Evolutionary conservation across 2,797 vertebrate genomes (phyloP), one percentile per base, ranked within the genome.

Genomic region (Thaleichthys pacificus): DNA sequence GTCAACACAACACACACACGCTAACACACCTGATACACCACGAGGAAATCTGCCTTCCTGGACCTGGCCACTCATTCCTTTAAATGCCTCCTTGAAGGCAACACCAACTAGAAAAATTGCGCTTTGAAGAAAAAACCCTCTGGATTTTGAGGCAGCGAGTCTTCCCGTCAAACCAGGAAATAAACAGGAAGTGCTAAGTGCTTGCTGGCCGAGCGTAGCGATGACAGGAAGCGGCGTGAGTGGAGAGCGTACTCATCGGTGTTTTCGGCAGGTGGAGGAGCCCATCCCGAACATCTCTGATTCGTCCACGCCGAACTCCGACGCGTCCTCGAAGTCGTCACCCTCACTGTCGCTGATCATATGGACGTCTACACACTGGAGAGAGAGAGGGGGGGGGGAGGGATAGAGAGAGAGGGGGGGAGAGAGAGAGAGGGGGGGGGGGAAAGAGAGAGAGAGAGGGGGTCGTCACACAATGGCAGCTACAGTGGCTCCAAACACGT

Each of bases 301-400:
- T 86, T 99, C 98, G 58, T 99, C 98, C 75, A 99, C 97, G 71
- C 97, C 97, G 86, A 99, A 99, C 88, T 99, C 98, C 62, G 98
- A 95, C 54, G 97, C 96, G 79, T 99, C 97, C 87, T 99, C 98
- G 84, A 97, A 99, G 87, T 99, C 98, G 82, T 99, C 98, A 30
- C 96, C 96, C 76, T 99, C 98, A 12, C 97, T 99, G 85, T 99
- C 97, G 72, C 98, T 99, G 87, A 99, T 96, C 98, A 99, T 99
- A 87, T 99, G 97, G 86, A 99, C 96, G 87, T 99, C 98, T 83
- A 96, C 95, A 89, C 95, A 96, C 86, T 98, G 93, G 73, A 76
- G 72, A 4, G 19, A 3, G n/a, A 2, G n/a, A 76, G 72, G 2
- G 19, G 15, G n/a, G 14, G 19, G 15, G 14, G 3, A 38, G 69